Base-by-base conservation (phyloP, 1,140 invertebrate genomes). In the Ectropis grisescens region DNA sequence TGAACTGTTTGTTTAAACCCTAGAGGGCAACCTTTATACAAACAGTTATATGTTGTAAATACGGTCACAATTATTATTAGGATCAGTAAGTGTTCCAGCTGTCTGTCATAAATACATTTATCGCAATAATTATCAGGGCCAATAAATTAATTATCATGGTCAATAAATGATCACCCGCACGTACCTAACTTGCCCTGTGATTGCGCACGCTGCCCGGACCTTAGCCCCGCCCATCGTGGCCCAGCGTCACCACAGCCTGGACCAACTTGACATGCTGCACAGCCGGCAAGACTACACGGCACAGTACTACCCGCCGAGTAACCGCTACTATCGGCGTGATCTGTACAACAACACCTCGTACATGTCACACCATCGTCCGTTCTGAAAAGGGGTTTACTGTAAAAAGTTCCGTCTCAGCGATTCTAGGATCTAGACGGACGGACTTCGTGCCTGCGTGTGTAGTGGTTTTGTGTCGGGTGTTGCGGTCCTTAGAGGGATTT, bases 361-460 rank as follows among this genome's bases (percentile, higher is more conserved):
- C 26, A 64, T 69, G 57, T 43, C 42, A 15, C 71, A 80, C 47
- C 75, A 80, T 48, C 68, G 75, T 44, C 75, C 70, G 48, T 81
- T 81, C 68, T 81, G 76, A 81, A 81, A 76, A 74, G 75, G 75
- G 48, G 54, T 78, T 24, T 81, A 76, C 40, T 81, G 76, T 41
- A 81, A 78, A 43, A 78, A 76, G 59, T 81, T 81, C 44, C 76
- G 76, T 50, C 58, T 81, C 2, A 47, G 59, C 61, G 76, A 81
- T 25, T 47, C 69, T 1, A 58, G 62, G 69, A 76, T 78, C 54
- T 81, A 69, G 58, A 56, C 57, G 55, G 38, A 22, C 12, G 50
- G 58, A 65, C 58, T 49, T 57, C 59, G 36, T 58, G 57, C 55
- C 43, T 10, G 47, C 59, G 58, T 60, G 50, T 58, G 36, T 37